Evolutionary conservation across 2,797 vertebrate species (phyloP), one percentile per base, ranked within the genome.

Genomic region (Erethizon dorsatum): DNA sequence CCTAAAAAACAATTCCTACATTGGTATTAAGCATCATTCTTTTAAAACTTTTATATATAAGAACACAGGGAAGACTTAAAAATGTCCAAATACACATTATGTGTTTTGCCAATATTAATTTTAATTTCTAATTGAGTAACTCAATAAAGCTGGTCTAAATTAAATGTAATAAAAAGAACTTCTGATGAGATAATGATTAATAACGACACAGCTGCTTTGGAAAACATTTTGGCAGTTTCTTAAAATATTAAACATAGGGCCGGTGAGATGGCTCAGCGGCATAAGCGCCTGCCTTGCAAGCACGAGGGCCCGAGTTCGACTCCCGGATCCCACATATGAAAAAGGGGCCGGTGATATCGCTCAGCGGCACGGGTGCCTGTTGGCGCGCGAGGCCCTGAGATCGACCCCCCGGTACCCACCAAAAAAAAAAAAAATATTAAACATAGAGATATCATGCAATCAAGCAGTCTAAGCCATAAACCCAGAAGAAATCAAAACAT

Each of bases 381-480:
- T n/a, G n/a, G n/a, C n/a, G n/a, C n/a, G n/a, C n/a, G n/a, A n/a
- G n/a, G n/a, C n/a, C n/a, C n/a, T n/a, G n/a, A n/a, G n/a, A n/a
- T n/a, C n/a, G n/a, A n/a, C n/a, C n/a, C n/a, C n/a, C n/a, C n/a
- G n/a, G n/a, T n/a, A n/a, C n/a, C n/a, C n/a, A n/a, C n/a, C n/a
- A n/a, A n/a, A n/a, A n/a, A n/a, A n/a, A n/a, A n/a, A n/a, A n/a
- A 82, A 67, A 93, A 83, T 80, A 87, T 87, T 84, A 87, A 86
- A 47, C 4, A 90, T 6, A 41, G 15, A 84, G 45, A 73, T 75
- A 90, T 22, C 6, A 28, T 2, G n/a, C 14, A 9, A 79, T 52
- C 63, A 80, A 93, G 24, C 17, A 83, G 31, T 79, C 50, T n/a
- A 61, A 88, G 3, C n/a, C 80, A 67, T 50, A 67, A 1, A 41